Base-by-base conservation (phyloP, 1,140 invertebrate species). In the Aphaenogaster rudis region DNA sequence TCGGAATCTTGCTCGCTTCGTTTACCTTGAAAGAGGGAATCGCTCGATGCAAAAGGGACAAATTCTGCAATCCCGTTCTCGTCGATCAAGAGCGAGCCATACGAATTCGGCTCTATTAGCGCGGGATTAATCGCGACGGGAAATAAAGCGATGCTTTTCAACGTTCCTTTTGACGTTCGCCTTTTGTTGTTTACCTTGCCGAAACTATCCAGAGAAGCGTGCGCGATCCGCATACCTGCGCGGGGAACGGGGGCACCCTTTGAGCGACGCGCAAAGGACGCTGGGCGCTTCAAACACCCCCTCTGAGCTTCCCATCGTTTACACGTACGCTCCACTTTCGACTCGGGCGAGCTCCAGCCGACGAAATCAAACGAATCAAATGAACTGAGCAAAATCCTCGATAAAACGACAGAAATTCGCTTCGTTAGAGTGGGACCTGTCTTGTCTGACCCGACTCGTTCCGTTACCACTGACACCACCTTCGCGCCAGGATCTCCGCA, bases 351-450 rank as follows among this genome's bases (percentile, higher is more conserved):
- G n/a, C 42, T 48, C 42, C 69, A 11, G 17, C 67, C 67, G 54
- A 13, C n/a, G 59, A 67, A 80, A 80, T 80, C 78, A 80, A 80
- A 80, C 78, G 78, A 80, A 80, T 69, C 78, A 80, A 80, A 80
- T 84, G 80, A 84, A 84, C 69, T 50, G 80, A 76, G 71, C 28
- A 50, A 57, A 84, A 76, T 84, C 33, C 69, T 21, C 80, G 80
- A 84, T 76, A 63, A 76, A 84, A 71, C 52, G 69, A 48, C 67
- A 82, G 52, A 84, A 50, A 84, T 76, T 76, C 69, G 52, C 52
- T 74, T 84, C 69, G 54, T 84, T 84, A 82, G 67, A 61, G 15
- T 28, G 13, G 3, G 21, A 81, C 54, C 33, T 15, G 39, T 82
- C 52, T 61, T 21, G 80, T 76, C 80, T 45, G 69, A 63, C 69